A percentile compares a stretch with the other conserved stretches of the same genome.
Evolutionary conservation across 1,140 invertebrate genomes (phyloP).

Genomic region (Drosophila sturtevanti): DNA sequence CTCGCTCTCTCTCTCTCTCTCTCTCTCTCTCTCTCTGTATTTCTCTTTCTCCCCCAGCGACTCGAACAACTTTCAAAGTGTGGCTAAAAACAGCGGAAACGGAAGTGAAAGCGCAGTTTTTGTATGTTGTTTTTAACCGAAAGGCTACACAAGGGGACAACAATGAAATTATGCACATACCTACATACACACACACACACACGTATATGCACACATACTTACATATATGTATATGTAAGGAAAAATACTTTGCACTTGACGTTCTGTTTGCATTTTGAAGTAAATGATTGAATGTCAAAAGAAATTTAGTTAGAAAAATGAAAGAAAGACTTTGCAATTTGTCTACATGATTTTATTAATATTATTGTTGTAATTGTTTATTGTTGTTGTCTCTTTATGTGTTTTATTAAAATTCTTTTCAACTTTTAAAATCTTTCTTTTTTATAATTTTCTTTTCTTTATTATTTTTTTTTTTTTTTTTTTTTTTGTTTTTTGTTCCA

Average conservation of each 20-base stretch:
- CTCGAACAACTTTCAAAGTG: slow-evolving; percentile 35
- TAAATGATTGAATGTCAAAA: not conserved
- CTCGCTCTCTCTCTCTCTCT: not conserved
- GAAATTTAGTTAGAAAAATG: not conserved
- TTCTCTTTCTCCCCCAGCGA: slow-evolving; percentile 7
- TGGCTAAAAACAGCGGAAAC: slow-evolving; percentile 66
- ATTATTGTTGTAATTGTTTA: not conserved
- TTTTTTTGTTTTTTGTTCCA: not conserved
- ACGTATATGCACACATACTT: not conserved
- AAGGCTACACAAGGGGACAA: slow-evolving; percentile 43
- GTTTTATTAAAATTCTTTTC: slow-evolving; percentile 53
- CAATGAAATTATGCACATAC: slow-evolving; percentile 40
- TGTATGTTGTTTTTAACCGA: slow-evolving; percentile 44
- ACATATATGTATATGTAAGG: slow-evolving; percentile 36
- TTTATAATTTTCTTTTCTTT: not conserved
- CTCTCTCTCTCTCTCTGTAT: not conserved
- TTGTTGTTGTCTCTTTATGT: not conserved
- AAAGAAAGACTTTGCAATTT: not conserved
- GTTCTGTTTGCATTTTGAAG: not conserved
- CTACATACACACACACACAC: not conserved
- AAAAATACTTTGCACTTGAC: not conserved
- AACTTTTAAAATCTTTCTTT: slow-evolving; percentile 29
- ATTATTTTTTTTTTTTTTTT: not conserved
- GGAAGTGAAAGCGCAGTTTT: slow-evolving; percentile 69
- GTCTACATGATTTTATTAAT: not conserved